phyloP scores from a whole-genome alignment of 2,113 vertebrate genomes.

The Abramis brama region DNA sequence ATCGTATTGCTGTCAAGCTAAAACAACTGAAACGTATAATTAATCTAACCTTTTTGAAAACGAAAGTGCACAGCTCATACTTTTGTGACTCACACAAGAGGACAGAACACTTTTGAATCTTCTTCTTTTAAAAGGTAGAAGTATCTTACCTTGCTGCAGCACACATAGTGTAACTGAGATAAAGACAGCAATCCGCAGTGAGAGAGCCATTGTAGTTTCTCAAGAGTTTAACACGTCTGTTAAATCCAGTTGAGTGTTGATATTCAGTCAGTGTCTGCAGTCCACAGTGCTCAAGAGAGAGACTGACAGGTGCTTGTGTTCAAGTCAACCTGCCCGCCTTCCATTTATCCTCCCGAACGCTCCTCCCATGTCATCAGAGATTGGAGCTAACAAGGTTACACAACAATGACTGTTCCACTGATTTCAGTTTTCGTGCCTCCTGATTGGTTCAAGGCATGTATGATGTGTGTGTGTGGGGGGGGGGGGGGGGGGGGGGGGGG shows the following conservation, averaged over 20 bases:
- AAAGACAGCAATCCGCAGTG: slow-evolving; percentile 53
- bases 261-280: slow-evolving; percentile 17
- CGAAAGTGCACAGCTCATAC: neutral
- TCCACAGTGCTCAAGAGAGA: neutral
- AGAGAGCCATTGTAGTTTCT: slow-evolving; percentile 60
- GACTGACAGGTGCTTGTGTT: slow-evolving; percentile 73
- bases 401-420: slow-evolving; percentile 38
- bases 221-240: slow-evolving; percentile 13
- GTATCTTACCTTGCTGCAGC: slow-evolving; percentile 70
- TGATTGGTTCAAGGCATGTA: neutral
- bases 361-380: slow-evolving; percentile 7
- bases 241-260: slow-evolving; percentile 26
- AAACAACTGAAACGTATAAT: neutral
- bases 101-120: neutral
- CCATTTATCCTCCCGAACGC: slow-evolving; percentile 65
- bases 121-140: neutral
- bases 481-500: too few relatives aligned
- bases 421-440: slow-evolving; percentile 49
- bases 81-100: neutral
- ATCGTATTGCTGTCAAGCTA: neutral
- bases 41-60: neutral
- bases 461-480: too few relatives aligned
- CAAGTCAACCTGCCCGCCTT: slow-evolving; percentile 35
- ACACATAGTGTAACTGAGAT: slow-evolving; percentile 59
- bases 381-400: slow-evolving; percentile 30